A percentile compares a stretch with the other conserved stretches of the same genome.
These are phyloP conservation scores for Drosophila elegans DNA, from an alignment of 1,140 invertebrate species.

Conservation along the genomic window DNA sequence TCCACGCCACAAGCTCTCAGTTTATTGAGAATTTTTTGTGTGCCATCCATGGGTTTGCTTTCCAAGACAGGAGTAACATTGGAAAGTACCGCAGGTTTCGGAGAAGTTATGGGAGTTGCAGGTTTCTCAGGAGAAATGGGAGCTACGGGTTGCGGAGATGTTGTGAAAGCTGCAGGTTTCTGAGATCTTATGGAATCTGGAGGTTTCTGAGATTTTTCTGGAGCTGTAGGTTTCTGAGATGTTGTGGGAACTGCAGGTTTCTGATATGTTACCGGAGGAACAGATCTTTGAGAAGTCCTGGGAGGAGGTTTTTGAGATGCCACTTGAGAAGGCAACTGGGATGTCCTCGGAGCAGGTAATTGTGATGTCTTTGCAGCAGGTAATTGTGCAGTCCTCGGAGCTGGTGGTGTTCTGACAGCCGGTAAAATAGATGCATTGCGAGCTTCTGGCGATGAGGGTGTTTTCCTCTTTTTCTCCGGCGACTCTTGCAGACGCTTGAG, in stretches of 20 bases:
- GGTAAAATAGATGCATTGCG: background rate
- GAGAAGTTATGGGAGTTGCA: background rate
- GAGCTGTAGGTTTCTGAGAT: no score
- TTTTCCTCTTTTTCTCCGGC: background rate
- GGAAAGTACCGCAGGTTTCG: background rate
- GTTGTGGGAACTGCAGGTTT: background rate
- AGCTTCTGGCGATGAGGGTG: background rate
- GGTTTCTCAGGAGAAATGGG: background rate
- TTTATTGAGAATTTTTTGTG: conserved; percentile 70
- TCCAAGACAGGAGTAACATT: conserved; percentile 4
- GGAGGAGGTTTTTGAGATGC: background rate
- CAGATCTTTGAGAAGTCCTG: background rate
- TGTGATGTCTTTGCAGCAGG: background rate
- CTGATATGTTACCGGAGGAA: background rate
- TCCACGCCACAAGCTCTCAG: conserved; percentile 68
- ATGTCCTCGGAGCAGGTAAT: background rate
- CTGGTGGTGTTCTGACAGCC: background rate
- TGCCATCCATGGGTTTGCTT: conserved; percentile 36
- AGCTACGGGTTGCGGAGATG: background rate
- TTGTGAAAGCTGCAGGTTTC: background rate
- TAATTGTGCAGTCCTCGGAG: background rate
- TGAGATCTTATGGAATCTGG: no score
- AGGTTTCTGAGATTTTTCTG: no score
- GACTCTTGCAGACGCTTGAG: conserved; percentile 18
- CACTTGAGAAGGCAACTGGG: background rate